These are phyloP conservation scores for Zalophus californianus DNA, from an alignment of 2,797 vertebrate species.

Conservation along the genomic window DNA sequence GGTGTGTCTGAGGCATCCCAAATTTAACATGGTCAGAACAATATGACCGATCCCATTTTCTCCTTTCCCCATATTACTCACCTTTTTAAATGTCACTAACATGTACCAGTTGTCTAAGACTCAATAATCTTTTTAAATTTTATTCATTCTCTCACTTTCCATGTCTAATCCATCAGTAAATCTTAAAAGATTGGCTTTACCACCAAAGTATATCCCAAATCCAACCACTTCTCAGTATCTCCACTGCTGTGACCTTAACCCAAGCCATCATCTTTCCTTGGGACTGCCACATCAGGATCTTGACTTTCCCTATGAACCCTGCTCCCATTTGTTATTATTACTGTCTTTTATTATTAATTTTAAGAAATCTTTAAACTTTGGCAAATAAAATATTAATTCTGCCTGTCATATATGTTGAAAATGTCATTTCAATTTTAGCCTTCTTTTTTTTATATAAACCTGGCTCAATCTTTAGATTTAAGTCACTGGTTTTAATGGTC, in stretches of 20 bases:
- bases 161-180: neutral
- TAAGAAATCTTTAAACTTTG: neutral
- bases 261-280: neutral
- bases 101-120: neutral
- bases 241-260: neutral
- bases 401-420: neutral
- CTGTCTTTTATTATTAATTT: neutral
- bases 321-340: neutral
- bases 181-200: neutral
- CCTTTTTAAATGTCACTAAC: neutral
- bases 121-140: neutral
- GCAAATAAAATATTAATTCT: neutral
- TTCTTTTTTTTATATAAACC: neutral
- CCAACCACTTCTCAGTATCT: neutral
- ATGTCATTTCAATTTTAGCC: slow-evolving; percentile 1
- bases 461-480: slow-evolving; percentile 1
- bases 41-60: neutral
- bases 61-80: neutral
- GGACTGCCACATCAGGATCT: neutral
- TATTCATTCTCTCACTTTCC: neutral
- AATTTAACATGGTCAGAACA: neutral
- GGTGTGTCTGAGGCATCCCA: neutral
- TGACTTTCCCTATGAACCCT: neutral
- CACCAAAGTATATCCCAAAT: neutral
- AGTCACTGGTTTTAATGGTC: neutral